A percentile compares a stretch with the other conserved stretches of the same genome.
phyloP scores from a whole-genome alignment of 2,113 vertebrate species.

The Semnopithecus entellus region DNA sequence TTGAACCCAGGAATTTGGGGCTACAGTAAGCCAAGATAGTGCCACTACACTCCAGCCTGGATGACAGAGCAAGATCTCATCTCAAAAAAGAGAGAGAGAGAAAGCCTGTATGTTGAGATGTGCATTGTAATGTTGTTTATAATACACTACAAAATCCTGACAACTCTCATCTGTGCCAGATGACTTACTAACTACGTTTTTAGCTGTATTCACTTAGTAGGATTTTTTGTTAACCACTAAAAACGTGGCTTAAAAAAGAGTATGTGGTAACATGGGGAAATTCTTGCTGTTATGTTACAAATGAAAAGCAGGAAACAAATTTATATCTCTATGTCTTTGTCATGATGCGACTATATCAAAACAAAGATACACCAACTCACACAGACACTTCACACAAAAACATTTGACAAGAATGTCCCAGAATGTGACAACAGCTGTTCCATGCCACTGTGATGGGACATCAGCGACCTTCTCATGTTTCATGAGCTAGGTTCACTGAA shows the following conservation, averaged over 20 bases:
- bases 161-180: accelerated
- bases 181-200: not conserved
- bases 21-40: no score
- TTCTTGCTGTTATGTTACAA: not conserved
- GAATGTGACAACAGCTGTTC: accelerated
- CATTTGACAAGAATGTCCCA: no score
- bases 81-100: no score
- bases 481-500: no score
- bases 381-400: not conserved
- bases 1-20: no score
- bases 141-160: no score
- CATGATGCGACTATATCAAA: not conserved
- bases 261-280: not conserved
- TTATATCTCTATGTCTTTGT: not conserved
- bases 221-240: not conserved
- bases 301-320: not conserved
- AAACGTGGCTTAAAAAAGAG: no score
- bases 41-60: no score
- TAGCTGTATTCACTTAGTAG: not conserved
- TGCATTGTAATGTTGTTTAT: no score
- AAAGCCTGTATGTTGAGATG: no score
- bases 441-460: accelerated
- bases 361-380: accelerated
- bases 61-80: no score
- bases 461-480: not conserved